Evolutionary conservation across 2,888 invertebrate species (phyloP).

Genomic region (Psylliodes chrysocephalus): DNA sequence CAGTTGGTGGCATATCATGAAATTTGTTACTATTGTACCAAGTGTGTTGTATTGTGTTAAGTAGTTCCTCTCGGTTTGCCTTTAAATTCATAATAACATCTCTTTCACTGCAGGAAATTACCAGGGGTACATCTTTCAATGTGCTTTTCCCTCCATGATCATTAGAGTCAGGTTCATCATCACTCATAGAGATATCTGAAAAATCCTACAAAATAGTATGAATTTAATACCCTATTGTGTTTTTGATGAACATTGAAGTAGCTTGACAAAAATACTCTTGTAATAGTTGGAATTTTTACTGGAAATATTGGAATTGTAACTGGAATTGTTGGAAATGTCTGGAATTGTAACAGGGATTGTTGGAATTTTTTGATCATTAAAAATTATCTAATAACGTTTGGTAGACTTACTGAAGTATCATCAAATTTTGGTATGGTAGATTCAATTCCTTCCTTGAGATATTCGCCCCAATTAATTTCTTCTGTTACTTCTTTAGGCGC

Average conservation of each 20-base stretch:
- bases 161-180: conserved; percentile 26
- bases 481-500: conserved; percentile 55
- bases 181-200: conserved; percentile 38
- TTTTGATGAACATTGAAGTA: too few species aligned
- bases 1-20: conserved; percentile 53
- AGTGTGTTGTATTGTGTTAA: conserved; percentile 54
- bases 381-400: neutral
- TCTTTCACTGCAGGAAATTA: conserved; percentile 35
- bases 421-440: conserved; percentile 47
- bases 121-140: conserved; percentile 9
- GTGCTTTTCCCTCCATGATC: conserved; percentile 11
- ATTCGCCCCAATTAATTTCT: conserved; percentile 66
- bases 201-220: conserved; percentile 39
- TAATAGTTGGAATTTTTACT: too few species aligned
- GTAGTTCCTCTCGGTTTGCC: conserved; percentile 49
- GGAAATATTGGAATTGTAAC: too few species aligned
- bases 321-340: too few species aligned
- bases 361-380: too few species aligned
- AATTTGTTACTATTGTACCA: conserved; percentile 56
- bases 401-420: conserved; percentile 47
- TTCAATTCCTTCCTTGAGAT: conserved; percentile 64
- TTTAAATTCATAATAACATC: conserved; percentile 48
- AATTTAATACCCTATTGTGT: too few species aligned
- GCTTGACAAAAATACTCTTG: too few species aligned
- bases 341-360: too few species aligned